Evolutionary conservation across 2,888 invertebrate species (phyloP), one percentile per base, ranked within the genome.

Genomic region (Leptinotarsa tumamoca): DNA sequence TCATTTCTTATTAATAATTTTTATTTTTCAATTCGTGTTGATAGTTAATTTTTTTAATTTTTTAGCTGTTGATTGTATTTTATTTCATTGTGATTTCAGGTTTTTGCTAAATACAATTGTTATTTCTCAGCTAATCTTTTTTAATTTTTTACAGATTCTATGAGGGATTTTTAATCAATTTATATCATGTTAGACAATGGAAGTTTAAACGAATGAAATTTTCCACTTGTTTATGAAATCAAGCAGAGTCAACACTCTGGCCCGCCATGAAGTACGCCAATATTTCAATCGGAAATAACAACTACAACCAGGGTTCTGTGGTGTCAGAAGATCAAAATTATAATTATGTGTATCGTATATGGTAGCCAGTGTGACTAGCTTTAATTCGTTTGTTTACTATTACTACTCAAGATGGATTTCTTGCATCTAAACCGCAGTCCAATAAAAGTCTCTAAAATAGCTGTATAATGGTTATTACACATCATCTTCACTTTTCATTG

Each of bases 321-420:
- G 23, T 61, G 23, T 61, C 54, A 18, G 54, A 54, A 54, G 54
- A 61, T 61, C 61, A 61, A 61, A 61, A 61, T 23, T 5, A 23
- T 61, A 27, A 61, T 61, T 61, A 61, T 61, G 14, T 21, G 27
- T 61, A 21, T 61, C 61, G 27, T 61, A 61, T 61, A 61, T 61
- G 61, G 61, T 61, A 27, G 23, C 5, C 61, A 14, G 5, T 61
- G 15, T 27, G 54, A 61, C 61, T 27, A 61, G 27, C 27, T 61
- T 61, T 14, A 23, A 61, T 61, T 61, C 27, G 21, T 23, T 61
- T 61, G 27, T 61, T 61, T 61, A 27, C 27, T 23, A 61, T 61
- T 27, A 61, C 61, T 61, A 61, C 27, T 21, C 61, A 15, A 23
- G 15, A 21, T 61, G 61, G 61, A 61, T 61, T 61, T 15, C 27